Evolutionary conservation across 2,888 invertebrate genomes (phyloP).

Genomic region (Eupithecia centaureata): DNA sequence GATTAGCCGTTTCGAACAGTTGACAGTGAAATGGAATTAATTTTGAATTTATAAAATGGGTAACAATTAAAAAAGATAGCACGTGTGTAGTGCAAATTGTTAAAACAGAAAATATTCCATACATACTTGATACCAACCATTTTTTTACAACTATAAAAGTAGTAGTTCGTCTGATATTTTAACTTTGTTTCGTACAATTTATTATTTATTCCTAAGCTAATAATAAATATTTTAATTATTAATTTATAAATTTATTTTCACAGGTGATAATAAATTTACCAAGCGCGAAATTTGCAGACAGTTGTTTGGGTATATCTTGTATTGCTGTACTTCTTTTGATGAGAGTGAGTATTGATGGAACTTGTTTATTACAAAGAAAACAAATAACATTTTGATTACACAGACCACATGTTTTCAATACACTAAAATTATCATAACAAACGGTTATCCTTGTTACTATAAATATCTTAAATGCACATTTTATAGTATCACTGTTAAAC

Average conservation of each 20-base stretch:
- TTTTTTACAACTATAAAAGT: no score
- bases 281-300: conserved; percentile 87
- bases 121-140: no score
- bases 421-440: neutral
- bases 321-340: conserved; percentile 89
- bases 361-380: neutral
- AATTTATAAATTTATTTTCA: conserved; percentile 40
- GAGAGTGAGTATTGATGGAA: conserved; percentile 84
- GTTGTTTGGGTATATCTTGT: conserved; percentile 88
- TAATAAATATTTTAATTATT: neutral
- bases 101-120: no score
- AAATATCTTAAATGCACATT: neutral
- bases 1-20: no score
- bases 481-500: no score
- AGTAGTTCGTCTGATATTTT: neutral
- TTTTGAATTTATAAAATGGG: no score
- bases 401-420: neutral
- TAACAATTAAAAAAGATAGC: no score
- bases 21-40: no score
- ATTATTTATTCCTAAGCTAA: neutral
- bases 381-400: neutral
- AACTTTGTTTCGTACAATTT: neutral
- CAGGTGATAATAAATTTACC: conserved; percentile 87
- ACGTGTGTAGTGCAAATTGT: no score
- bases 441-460: neutral